phyloP scores from a whole-genome alignment of 2,113 vertebrate genomes.

The Chelonoidis abingdonii region DNA sequence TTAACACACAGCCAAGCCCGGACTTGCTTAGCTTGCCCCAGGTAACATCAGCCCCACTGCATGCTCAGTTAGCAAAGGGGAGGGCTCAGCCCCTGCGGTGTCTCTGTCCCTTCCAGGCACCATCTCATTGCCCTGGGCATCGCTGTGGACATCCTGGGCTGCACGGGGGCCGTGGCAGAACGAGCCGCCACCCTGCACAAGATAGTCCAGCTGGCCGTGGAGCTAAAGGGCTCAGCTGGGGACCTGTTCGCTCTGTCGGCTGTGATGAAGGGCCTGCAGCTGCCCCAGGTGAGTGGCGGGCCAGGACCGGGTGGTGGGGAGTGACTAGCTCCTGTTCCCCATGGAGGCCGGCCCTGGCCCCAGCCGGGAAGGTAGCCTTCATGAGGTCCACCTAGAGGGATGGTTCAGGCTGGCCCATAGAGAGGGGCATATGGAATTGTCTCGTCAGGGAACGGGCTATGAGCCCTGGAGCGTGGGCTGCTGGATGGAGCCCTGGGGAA shows the following conservation, averaged over 20 bases:
- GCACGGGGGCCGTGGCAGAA: conserved; percentile 83
- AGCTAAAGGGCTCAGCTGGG: conserved; percentile 79
- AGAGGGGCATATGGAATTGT: too few species aligned
- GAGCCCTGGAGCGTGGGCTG: background rate
- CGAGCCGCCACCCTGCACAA: conserved; percentile 82
- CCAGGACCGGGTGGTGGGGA: background rate
- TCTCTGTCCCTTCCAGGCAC: conserved; percentile 76
- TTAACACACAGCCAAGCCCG: background rate
- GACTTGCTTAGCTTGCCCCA: background rate
- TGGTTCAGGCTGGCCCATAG: background rate
- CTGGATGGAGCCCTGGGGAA: background rate
- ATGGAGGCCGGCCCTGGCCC: background rate
- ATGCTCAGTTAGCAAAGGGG: too few species aligned
- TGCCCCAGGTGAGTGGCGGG: conserved; percentile 84
- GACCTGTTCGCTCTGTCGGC: conserved; percentile 89
- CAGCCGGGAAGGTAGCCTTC: too few species aligned
- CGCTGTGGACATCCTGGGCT: conserved; percentile 89
- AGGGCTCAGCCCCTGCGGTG: background rate
- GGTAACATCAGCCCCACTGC: background rate
- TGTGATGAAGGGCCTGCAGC: conserved; percentile 88
- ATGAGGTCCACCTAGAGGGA: background rate
- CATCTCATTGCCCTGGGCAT: conserved; percentile 84
- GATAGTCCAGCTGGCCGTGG: conserved; percentile 83
- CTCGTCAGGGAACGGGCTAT: background rate
- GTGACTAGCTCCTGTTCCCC: background rate